These are phyloP conservation scores for Tympanoctomys barrerae DNA, from an alignment of 2,797 vertebrate species.

Conservation along the genomic window DNA sequence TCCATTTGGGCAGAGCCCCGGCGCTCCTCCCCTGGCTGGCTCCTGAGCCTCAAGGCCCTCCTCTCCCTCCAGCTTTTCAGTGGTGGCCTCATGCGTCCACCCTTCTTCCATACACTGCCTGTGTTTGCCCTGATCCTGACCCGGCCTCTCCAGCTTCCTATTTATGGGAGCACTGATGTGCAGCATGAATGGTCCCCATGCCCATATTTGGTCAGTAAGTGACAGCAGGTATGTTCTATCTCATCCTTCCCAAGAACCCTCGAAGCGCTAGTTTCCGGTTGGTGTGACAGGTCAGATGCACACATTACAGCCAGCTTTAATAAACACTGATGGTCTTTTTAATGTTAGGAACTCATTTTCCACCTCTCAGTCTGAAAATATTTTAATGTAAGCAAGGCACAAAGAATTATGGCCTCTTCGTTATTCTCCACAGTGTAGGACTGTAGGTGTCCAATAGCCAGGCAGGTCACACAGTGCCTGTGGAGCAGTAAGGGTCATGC, in stretches of 20 bases:
- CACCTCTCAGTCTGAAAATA: background rate
- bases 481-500: background rate
- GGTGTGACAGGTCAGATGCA: background rate
- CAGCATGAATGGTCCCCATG: background rate
- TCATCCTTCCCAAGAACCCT: background rate
- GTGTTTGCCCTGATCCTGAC: background rate
- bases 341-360: background rate
- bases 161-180: background rate
- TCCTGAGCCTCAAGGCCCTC: background rate
- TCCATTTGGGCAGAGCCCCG: background rate
- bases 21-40: background rate
- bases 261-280: constrained; percentile 5
- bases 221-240: background rate
- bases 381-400: background rate
- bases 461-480: background rate
- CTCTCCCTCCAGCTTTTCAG: background rate
- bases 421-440: background rate
- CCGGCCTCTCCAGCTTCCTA: background rate
- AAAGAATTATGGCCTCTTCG: background rate
- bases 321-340: background rate
- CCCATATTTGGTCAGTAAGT: background rate
- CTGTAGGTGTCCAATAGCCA: background rate
- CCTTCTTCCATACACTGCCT: background rate
- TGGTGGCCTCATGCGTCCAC: background rate
- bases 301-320: background rate